A percentile compares a stretch with the other conserved stretches of the same genome.
phyloP scores from a whole-genome alignment of 1,140 invertebrate species.

The Neodiprion fabricii region DNA sequence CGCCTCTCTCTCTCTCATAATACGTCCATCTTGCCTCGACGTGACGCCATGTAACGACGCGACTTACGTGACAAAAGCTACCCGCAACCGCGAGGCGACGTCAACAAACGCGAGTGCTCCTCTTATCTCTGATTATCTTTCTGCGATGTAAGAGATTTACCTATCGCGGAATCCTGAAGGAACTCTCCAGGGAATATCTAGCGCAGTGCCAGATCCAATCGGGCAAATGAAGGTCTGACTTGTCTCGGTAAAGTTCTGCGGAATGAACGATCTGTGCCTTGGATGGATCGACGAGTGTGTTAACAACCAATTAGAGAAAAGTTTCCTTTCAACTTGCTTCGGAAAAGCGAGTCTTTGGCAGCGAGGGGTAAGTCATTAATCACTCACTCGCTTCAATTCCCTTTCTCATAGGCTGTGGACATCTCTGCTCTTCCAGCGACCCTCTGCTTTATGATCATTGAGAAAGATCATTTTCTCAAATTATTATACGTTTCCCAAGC shows the following conservation, averaged over 20 bases:
- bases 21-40: background rate
- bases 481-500: too few species aligned
- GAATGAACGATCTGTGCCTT: background rate
- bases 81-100: background rate
- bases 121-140: background rate
- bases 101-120: background rate
- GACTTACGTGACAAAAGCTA: background rate
- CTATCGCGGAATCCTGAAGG: background rate
- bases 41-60: background rate
- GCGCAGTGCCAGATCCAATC: background rate
- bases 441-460: too few species aligned
- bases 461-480: too few species aligned
- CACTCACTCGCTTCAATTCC: background rate
- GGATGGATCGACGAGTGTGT: background rate
- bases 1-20: background rate
- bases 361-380: background rate
- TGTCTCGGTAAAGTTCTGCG: background rate
- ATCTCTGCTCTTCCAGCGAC: too few species aligned
- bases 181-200: background rate
- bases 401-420: too few species aligned
- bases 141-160: background rate
- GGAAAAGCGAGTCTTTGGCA: background rate
- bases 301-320: conserved; percentile 7
- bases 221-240: background rate
- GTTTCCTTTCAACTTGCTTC: background rate